A percentile compares a stretch with the other conserved stretches of the same genome.
Evolutionary conservation across 2,888 invertebrate genomes (phyloP).

Genomic region (Diadromus collaris): DNA sequence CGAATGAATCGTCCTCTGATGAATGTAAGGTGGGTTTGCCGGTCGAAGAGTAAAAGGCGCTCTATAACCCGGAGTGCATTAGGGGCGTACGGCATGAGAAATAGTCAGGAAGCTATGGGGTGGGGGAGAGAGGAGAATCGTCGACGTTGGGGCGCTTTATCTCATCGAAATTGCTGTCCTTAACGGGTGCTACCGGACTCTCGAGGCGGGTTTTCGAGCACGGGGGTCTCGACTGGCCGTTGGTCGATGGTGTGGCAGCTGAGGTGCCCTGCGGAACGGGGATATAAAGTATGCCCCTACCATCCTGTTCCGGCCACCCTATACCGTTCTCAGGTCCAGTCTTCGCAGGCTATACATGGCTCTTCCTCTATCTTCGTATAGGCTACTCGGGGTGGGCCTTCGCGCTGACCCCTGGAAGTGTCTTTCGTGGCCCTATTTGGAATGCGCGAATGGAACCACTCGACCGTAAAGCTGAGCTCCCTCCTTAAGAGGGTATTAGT

Average conservation of each 20-base stretch:
- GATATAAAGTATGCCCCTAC: conserved; percentile 57
- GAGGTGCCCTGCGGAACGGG: conserved; percentile 41
- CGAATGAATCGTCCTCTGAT: conserved; percentile 43
- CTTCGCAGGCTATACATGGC: not conserved
- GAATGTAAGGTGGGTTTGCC: conserved; percentile 43
- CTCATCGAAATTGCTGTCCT: conserved; percentile 58
- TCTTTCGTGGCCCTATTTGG: conserved; percentile 57
- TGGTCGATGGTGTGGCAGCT: conserved; percentile 48
- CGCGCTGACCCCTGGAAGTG: conserved; percentile 49
- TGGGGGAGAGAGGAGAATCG: conserved; percentile 12
- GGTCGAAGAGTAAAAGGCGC: conserved; percentile 31
- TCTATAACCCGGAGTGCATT: conserved; percentile 27
- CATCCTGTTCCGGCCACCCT: conserved; percentile 11
- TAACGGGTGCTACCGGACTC: conserved; percentile 52
- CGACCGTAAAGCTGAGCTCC: conserved; percentile 63
- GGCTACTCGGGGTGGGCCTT: conserved; percentile 1
- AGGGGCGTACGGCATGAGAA: conserved; percentile 40
- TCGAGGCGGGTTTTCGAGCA: conserved; percentile 9
- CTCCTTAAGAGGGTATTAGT: conserved; percentile 68
- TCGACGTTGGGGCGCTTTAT: conserved; percentile 47
- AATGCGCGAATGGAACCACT: conserved; percentile 67
- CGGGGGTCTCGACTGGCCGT: conserved; percentile 13
- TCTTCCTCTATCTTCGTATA: not conserved
- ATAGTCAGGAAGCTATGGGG: conserved; percentile 40
- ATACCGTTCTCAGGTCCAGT: conserved; percentile 25